A percentile compares a stretch with the other conserved stretches of the same genome.
Conservation (phyloP, 1,140 invertebrate genomes). For the Drosophila grimshawi region DNA sequence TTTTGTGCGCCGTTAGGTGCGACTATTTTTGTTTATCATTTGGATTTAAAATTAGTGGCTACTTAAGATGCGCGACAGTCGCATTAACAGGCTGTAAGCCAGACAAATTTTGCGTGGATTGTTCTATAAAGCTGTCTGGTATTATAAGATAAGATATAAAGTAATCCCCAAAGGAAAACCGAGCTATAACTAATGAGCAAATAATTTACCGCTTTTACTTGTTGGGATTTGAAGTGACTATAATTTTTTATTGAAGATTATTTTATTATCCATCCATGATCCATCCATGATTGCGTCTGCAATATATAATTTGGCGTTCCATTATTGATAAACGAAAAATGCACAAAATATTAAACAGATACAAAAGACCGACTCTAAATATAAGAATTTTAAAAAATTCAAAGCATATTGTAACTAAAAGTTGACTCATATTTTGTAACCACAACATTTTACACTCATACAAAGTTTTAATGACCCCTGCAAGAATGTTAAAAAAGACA, state of each 20-base stretch:
- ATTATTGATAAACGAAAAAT: no score
- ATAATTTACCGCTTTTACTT: background rate
- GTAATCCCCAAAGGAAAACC: background rate
- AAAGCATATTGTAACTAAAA: background rate
- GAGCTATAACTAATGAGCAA: background rate
- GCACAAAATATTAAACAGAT: no score
- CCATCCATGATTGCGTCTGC: no score
- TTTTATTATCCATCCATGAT: no score
- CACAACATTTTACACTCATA: background rate
- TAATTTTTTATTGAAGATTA: background rate
- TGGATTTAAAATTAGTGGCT: slow-evolving; percentile 73
- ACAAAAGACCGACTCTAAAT: no score
- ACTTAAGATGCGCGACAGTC: slow-evolving; percentile 51
- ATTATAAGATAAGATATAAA: slow-evolving; percentile 3
- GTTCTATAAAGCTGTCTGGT: background rate
- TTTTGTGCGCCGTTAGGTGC: slow-evolving; percentile 29
- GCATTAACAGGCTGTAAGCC: slow-evolving; percentile 28
- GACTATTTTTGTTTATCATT: slow-evolving; percentile 54
- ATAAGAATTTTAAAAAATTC: background rate
- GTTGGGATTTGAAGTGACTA: background rate
- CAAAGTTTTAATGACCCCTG: background rate
- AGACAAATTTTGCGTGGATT: slow-evolving; percentile 12
- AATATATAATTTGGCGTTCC: no score
- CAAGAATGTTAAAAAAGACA: background rate
- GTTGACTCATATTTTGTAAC: background rate